Evolutionary conservation across 2,888 invertebrate species (phyloP), one percentile per base, ranked within the genome.

Genomic region (Athalia cordata): DNA sequence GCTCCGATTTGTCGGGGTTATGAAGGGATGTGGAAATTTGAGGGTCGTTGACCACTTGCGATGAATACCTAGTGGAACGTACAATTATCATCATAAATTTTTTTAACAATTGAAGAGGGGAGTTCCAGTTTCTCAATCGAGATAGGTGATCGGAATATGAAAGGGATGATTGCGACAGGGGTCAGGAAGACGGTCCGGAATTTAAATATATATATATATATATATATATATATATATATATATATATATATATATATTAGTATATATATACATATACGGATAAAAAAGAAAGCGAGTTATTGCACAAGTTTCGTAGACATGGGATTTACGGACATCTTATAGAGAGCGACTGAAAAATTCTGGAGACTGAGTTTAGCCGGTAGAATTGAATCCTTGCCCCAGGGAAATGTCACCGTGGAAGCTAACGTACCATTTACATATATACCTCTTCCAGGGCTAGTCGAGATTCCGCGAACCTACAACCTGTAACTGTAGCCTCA

Each of bases 301-400:
- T 84, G 83, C 82, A 65, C 81, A 82, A 84, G 81, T 84, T 84
- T 81, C 83, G 82, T 82, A 81, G 81, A 85, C 29, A 29, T 29
- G 29, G 29, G 29, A 81, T 84, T 85, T 84, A 80, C 82, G 79
- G 68, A 66, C 79, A 84, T 81, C 81, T 83, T 83, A 83, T 29
- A 29, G 29, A 29, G 80, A 79, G 78, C 79, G 80, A 79, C 81
- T 83, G 84, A 81, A 81, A 86, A 87, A 86, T 85, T 86, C 86
- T 80, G 81, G 29, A 78, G 82, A 81, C 75, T 78, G 83, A 82
- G 29, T 29, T 29, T 29, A 29, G 83, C 83, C 83, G 86, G 80
- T 83, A 85, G 86, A 87, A 87, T 87, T 87, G 87, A 87, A 87
- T 87, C 83, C 83, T 78, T 80, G 81, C 87, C 82, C 87, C 80